Evolutionary conservation across 2,888 invertebrate species (phyloP), one percentile per base, ranked within the genome.

Genomic region (Agrotis exclamationis): DNA sequence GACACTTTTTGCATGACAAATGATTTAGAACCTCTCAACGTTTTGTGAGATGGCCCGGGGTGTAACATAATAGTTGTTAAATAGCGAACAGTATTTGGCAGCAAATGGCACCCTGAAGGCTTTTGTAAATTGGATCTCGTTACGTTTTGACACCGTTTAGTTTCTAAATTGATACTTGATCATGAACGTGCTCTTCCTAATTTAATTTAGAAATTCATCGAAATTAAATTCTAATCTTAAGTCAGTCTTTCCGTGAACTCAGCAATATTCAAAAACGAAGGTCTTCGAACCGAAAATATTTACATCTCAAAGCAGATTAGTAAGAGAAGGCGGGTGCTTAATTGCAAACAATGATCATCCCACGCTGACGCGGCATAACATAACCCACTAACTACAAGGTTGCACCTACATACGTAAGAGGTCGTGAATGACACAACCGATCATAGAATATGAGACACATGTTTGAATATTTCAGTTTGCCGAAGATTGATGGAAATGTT

Each of bases 321-420:
- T 68, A 51, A 50, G 81, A 70, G 60, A 39, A 72, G 71, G 80
- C 64, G 71, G 71, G 62, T 64, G 24, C 62, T 78, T 78, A 76
- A 80, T 74, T 68, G 53, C 77, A 64, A 80, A 84, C 85, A 84
- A 84, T 84, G 74, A 65, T 68, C 83, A 77, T 76, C 83, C 83
- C 79, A 84, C 84, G 81, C 80, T 16, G 33, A 65, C 51, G 57
- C 45, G 22, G 66, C 62, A 75, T 70, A 70, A 63, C 62, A 75
- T 70, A 70, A 63, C 70, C 76, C 47, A 76, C 70, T 59, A 74
- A 54, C 51, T 44, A 45, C 74, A 81, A 81, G 80, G 78, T 76
- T 76, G 76, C 80, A 72, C 69, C 71, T 71, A 80, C 80, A 63
- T 70, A 62, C 74, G 79, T 82, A 79, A 79, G 79, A 73, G 74